Percentiles rank a stretch among this genome's conserved stretches.
These are phyloP conservation scores for Lasioglossum baleicum DNA, from an alignment of 1,140 invertebrate genomes.

Conservation along the genomic window DNA sequence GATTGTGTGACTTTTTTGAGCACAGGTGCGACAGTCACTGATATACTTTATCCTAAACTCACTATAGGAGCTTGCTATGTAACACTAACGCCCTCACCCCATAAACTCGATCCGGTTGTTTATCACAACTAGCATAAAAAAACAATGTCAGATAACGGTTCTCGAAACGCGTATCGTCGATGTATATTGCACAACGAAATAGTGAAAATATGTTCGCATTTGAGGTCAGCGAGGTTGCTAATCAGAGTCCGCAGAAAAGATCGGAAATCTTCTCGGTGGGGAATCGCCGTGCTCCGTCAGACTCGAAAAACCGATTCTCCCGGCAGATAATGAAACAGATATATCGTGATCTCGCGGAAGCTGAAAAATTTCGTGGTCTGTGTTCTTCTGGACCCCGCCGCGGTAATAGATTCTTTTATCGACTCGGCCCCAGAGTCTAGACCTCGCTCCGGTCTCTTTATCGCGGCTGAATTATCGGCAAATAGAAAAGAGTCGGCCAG, in stretches of 20 bases:
- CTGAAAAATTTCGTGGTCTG: slow-evolving; percentile 53
- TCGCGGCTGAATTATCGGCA: slow-evolving; percentile 67
- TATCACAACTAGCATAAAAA: too few relatives aligned
- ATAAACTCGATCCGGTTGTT: too few relatives aligned
- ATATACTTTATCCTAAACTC: too few relatives aligned
- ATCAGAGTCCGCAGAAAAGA: slow-evolving; percentile 33
- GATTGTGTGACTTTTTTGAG: too few relatives aligned
- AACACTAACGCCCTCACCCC: too few relatives aligned
- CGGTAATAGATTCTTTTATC: slow-evolving; percentile 73
- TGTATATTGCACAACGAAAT: too few relatives aligned
- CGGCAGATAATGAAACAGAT: slow-evolving; percentile 56
- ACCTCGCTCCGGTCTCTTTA: slow-evolving; percentile 56
- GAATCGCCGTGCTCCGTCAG: slow-evolving; percentile 8
- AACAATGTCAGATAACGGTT: too few relatives aligned
- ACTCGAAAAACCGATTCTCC: slow-evolving; percentile 16
- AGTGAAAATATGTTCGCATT: not conserved
- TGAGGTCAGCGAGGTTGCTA: slow-evolving; percentile 29
- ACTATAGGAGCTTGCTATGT: too few relatives aligned
- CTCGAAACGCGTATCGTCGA: too few relatives aligned
- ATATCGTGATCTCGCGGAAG: slow-evolving; percentile 53
- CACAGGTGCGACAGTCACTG: too few relatives aligned
- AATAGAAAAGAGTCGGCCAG: slow-evolving; percentile 61
- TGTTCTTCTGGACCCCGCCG: slow-evolving; percentile 23
- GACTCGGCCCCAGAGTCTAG: slow-evolving; percentile 48
- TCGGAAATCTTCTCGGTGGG: slow-evolving; percentile 38